phyloP scores from a whole-genome alignment of 2,797 vertebrate species.

The Phrynocephalus guinanensis region DNA sequence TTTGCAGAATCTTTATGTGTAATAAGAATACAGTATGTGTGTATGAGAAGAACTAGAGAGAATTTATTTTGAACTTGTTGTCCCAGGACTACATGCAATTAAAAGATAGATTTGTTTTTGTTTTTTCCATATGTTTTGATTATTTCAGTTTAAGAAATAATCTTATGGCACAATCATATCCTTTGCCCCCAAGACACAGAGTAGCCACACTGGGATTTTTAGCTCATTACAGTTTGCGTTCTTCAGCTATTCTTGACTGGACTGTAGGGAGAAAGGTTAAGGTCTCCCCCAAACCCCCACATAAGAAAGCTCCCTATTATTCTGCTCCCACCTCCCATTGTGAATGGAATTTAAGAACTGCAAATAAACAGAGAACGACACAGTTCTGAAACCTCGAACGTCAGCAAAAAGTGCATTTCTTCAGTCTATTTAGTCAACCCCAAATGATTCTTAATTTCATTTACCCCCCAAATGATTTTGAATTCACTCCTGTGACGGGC shows the following conservation, averaged over 20 bases:
- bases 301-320: too few species aligned
- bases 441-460: neutral
- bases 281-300: neutral
- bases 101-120: slow-evolving; percentile 68
- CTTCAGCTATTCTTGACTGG: neutral
- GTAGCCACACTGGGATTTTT: neutral
- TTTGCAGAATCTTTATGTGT: slow-evolving; percentile 30
- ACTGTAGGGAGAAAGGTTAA: neutral
- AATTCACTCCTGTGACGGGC: neutral
- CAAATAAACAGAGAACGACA: neutral
- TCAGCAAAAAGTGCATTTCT: neutral
- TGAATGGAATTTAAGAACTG: neutral
- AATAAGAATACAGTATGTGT: neutral
- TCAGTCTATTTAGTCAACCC: neutral
- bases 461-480: neutral
- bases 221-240: neutral
- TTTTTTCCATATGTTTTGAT: slow-evolving; percentile 68
- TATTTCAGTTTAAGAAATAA: slow-evolving; percentile 63
- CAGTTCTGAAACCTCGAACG: too few species aligned
- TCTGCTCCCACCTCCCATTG: neutral
- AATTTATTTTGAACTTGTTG: slow-evolving; percentile 70
- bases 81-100: slow-evolving; percentile 71
- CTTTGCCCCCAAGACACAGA: neutral
- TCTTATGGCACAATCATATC: slow-evolving; percentile 52
- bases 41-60: slow-evolving; percentile 32